Base-by-base conservation (phyloP, 1,140 invertebrate genomes). In the Trichonephila clavata region DNA sequence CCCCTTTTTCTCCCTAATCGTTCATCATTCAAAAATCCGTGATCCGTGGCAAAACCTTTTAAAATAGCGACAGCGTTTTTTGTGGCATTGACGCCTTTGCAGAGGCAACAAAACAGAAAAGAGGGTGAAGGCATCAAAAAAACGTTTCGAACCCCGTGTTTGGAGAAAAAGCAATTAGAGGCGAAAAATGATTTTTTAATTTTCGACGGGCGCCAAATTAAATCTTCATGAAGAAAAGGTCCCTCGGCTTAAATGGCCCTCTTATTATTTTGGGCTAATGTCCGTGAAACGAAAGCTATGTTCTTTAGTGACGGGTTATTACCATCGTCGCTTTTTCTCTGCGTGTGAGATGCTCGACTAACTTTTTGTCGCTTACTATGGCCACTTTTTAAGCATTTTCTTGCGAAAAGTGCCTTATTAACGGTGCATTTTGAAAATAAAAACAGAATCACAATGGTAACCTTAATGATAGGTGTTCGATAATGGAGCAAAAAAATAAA, bases 131-230 rank as follows among this genome's bases (percentile, higher is more conserved):
- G 65, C 59, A 65, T 68, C 24, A 80, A 80, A 81, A 80, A 89
- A 89, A 89, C 57, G 32, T 43, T 81, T 90, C 27, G 5, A 80
- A 50, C 89, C 89, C n/a, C 24, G 68, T 50, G 18, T 81, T 61
- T 81, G 65, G 27, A 61, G 71, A 90, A 90, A 90, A 90, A 81
- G 68, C 68, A 90, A 81, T 90, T 81, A 90, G 81, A 90, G 59
- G 77, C 32, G 57, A 90, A 68, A 90, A 90, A 90, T 81, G 89
- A 80, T 90, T 90, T 90, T 90, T 90, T 90, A 81, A 90, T 90
- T 81, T 81, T 81, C 68, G 89, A 16, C 32, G 89, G 89, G 89
- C 89, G 89, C 89, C 89, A 80, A 27, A 90, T 90, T 90, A 90
- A 90, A 90, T 90, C 39, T 80, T 90, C 89, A 57, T 90, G 89